Percentiles rank a stretch among this genome's conserved stretches.
These are phyloP conservation scores for Bos javanicus DNA, from an alignment of 2,113 vertebrate genomes.

Conservation along the genomic window DNA sequence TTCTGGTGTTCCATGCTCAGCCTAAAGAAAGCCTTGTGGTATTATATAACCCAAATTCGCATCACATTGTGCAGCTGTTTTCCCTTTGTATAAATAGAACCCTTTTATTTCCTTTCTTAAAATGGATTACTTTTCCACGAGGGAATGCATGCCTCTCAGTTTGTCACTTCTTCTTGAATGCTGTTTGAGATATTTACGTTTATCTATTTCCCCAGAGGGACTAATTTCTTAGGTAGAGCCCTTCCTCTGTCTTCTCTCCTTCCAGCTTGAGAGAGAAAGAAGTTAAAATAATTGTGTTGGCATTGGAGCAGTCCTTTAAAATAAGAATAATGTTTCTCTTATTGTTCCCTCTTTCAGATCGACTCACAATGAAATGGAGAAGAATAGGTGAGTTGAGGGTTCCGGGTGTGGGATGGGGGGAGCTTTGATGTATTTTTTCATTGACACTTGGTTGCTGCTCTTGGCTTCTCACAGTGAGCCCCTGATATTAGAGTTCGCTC, in stretches of 20 bases:
- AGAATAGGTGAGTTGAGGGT: slow-evolving; percentile 89
- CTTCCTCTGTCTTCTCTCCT: not conserved
- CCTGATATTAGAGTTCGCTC: not conserved
- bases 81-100: slow-evolving; percentile 49
- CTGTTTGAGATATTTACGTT: slow-evolving; percentile 34
- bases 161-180: slow-evolving; percentile 25
- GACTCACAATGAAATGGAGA: slow-evolving; percentile 98
- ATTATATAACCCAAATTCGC: not conserved
- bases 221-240: slow-evolving; percentile 8
- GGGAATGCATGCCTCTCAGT: not conserved
- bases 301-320: slow-evolving; percentile 25
- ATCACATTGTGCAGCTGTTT: slow-evolving; percentile 17
- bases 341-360: slow-evolving; percentile 84
- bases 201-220: not conserved
- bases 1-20: not conserved
- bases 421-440: not conserved
- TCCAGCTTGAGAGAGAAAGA: slow-evolving; percentile 10
- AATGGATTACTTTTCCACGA: slow-evolving; percentile 31
- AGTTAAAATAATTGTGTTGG: slow-evolving; percentile 38
- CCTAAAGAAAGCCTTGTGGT: not conserved
- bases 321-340: slow-evolving; percentile 45
- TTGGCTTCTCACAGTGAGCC: not conserved
- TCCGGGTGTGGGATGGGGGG: not conserved
- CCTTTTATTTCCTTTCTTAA: slow-evolving; percentile 45
- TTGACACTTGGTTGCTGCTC: not conserved